These are phyloP conservation scores for Tetheella fluctuosa DNA, from an alignment of 2,888 invertebrate genomes.

Conservation along the genomic window DNA sequence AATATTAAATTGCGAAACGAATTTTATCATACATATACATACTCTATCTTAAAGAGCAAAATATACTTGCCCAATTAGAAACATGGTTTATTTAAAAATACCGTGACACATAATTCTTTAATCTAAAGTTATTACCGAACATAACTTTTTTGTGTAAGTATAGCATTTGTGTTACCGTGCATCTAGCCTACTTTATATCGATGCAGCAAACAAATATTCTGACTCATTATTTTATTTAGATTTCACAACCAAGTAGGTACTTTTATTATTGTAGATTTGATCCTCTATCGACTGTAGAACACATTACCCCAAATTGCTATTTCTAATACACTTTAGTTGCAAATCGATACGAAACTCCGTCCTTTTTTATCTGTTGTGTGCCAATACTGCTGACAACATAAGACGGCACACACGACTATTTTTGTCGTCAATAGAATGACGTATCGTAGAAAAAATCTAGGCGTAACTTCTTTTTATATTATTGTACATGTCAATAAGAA, in stretches of 20 bases:
- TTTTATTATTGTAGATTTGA: conserved; percentile 27
- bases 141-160: too few relatives aligned
- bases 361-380: conserved; percentile 6
- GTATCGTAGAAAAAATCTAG: neutral
- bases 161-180: neutral
- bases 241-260: conserved; percentile 36
- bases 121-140: too few relatives aligned
- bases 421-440: neutral
- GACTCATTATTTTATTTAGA: conserved; percentile 40
- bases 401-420: neutral
- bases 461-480: too few relatives aligned
- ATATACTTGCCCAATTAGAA: too few relatives aligned
- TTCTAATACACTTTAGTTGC: conserved; percentile 61
- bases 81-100: too few relatives aligned
- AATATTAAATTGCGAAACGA: too few relatives aligned
- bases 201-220: neutral
- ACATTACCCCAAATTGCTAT: conserved; percentile 40
- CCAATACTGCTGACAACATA: neutral
- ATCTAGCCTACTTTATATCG: conserved; percentile 1
- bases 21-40: too few relatives aligned
- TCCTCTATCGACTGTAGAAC: conserved; percentile 31
- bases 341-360: conserved; percentile 42
- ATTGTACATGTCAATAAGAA: too few relatives aligned
- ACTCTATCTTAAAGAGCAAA: too few relatives aligned
- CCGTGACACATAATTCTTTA: neutral